Conservation (phyloP, 2,888 invertebrate species). For the Venustoraphidia nigricollis region DNA sequence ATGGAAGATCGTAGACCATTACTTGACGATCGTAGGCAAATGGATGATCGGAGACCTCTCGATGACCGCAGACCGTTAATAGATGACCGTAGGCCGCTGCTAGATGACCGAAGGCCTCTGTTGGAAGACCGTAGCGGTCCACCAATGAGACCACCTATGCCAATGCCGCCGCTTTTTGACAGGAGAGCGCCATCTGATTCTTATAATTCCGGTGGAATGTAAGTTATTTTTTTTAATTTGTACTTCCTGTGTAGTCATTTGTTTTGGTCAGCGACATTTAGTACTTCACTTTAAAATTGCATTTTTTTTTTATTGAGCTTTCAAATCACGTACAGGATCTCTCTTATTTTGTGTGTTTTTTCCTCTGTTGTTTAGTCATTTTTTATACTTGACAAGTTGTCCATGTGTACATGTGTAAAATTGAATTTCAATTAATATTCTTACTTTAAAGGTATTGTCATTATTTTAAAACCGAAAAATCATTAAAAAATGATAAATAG, state of each 20-base stretch:
- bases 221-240: neutral
- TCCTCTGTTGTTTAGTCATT: too few relatives aligned
- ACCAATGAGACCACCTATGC: neutral
- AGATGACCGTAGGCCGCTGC: constrained; percentile 1
- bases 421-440: too few relatives aligned
- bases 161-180: constrained; percentile 2
- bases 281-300: too few relatives aligned
- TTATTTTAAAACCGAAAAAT: too few relatives aligned
- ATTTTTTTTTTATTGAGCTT: too few relatives aligned
- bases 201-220: neutral
- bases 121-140: constrained; percentile 15
- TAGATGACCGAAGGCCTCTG: constrained; percentile 1
- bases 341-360: too few relatives aligned
- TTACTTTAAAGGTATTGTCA: too few relatives aligned
- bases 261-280: neutral
- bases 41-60: neutral
- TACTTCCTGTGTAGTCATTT: neutral
- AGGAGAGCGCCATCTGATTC: neutral
- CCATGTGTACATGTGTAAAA: too few relatives aligned
- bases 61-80: constrained; percentile 2
- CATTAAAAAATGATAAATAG: too few relatives aligned
- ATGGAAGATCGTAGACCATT: constrained; percentile 17
- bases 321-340: too few relatives aligned
- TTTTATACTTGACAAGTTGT: too few relatives aligned
- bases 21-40: constrained; percentile 3